Base-by-base conservation (phyloP, 2,797 vertebrate species). In the Helostoma temminkii region DNA sequence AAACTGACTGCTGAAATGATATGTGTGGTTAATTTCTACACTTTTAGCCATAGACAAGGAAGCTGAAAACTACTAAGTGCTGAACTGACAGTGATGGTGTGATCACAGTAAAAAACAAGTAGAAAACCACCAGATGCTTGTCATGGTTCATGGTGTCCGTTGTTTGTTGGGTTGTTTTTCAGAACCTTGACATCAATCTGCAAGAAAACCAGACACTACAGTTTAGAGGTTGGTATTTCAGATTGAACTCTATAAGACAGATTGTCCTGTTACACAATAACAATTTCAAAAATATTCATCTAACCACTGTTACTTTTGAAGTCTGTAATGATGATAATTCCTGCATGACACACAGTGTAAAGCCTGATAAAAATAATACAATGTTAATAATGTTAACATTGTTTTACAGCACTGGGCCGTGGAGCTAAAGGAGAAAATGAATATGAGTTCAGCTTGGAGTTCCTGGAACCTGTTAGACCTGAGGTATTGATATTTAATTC, bases 381-480 rank as follows among this genome's bases (percentile, higher is more conserved):
- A 37, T 32, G 30, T 18, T 12, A 48, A 2, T n/a, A 7, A 3
- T 22, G 9, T 18, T 58, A 2, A 42, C 71, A 34, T 66, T 74
- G 22, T 55, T 73, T 32, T 53, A 75, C 72, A 99, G 98, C 96
- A 61, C 96, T 95, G 72, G 98, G 98, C 57, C 96, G 96, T 0
- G 98, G 98, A 67, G 98, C 98, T 36, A 98, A 98, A 94, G 98
- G 98, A 68, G 96, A 97, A 61, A 97, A 99, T 66, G 93, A 96
- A 52, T 99, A 99, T 8, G 88, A 95, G 84, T 99, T 99, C 91
- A 94, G 93, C 72, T 84, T 99, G 56, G 95, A 96, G 82, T 98
- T 99, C 75, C 89, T 97, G 4, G 93, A 96, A 54, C 87, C 93
- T 0, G 96, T 99, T 1, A 94, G 94, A 67, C 90, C 95, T 5